Base-by-base conservation (phyloP, 2,888 invertebrate species). In the Cosmia pyralina region DNA sequence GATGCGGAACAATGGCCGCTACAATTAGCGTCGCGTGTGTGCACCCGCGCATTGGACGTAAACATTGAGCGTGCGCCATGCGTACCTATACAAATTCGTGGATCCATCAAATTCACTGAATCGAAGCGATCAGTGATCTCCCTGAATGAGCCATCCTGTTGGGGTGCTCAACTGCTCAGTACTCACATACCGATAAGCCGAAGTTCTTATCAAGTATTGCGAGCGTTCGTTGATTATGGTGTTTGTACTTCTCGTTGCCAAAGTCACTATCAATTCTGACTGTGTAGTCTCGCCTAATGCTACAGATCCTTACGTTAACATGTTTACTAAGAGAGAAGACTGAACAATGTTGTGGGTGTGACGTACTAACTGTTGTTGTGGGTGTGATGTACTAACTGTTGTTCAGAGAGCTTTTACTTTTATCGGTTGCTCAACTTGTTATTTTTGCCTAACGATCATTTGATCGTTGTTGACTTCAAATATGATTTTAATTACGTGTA, bases 1-100 rank as follows among this genome's bases (percentile, higher is more conserved):
- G 93, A 93, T 91, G 90, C 88, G 90, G 92, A 90, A 93, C 93
- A 92, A 93, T 91, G 90, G 87, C 85, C 86, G 73, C 73, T 87
- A 88, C 92, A 92, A 93, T 92, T 93, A 93, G 88, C 87, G 86
- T 84, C 69, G 79, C 82, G 79, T 77, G 77, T 77, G 66, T 64
- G 79, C 69, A 79, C 83, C 68, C 68, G 77, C 81, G 82, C 82
- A 77, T 80, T 81, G 67, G 80, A 80, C 77, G 80, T 82, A 77
- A 85, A 82, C 76, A 83, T 52, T 50, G 55, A 68, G 67, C 71
- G 68, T 79, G 73, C 52, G 52, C 69, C 41, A 70, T 64, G 64
- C 74, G 34, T 63, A n/a, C n/a, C n/a, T n/a, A 48, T 58, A 72
- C 68, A 48, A 63, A 75, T 64, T 81, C 64, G 57, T 68, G 52